These are phyloP conservation scores for Dendrolimus punctatus DNA, from an alignment of 1,140 invertebrate species.

Conservation along the genomic window DNA sequence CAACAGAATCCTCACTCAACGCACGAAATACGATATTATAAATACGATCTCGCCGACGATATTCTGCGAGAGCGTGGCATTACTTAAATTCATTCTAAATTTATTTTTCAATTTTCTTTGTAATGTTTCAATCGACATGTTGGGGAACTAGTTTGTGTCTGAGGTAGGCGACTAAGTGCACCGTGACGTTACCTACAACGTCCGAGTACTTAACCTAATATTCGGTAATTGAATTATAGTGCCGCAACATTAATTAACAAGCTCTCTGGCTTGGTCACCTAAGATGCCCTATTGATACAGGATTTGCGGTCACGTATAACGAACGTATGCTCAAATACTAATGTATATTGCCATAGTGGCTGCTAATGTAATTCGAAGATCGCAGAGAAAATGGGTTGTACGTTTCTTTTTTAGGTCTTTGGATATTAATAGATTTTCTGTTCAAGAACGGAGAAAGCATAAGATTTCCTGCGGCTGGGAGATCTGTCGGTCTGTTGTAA, in stretches of 20 bases:
- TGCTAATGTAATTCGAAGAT: neutral
- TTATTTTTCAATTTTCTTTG: no score
- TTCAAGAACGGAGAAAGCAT: no score
- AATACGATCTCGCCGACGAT: no score
- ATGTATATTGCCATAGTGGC: neutral
- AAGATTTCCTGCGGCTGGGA: no score
- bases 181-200: constrained; percentile 21
- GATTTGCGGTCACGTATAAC: constrained; percentile 29
- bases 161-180: constrained; percentile 43
- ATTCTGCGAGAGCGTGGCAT: no score
- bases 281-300: constrained; percentile 46
- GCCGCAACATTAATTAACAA: constrained; percentile 55
- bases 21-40: no score
- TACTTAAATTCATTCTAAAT: no score
- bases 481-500: no score
- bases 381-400: neutral
- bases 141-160: constrained; percentile 59
- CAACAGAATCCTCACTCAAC: no score
- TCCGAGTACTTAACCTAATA: constrained; percentile 68
- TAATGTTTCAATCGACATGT: constrained; percentile 7
- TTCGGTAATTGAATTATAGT: constrained; percentile 57
- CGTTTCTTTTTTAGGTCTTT: no score
- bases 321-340: constrained; percentile 9
- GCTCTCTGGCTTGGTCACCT: constrained; percentile 42
- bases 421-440: no score